Base-by-base conservation (phyloP, 2,888 invertebrate species). In the Eupithecia inturbata region DNA sequence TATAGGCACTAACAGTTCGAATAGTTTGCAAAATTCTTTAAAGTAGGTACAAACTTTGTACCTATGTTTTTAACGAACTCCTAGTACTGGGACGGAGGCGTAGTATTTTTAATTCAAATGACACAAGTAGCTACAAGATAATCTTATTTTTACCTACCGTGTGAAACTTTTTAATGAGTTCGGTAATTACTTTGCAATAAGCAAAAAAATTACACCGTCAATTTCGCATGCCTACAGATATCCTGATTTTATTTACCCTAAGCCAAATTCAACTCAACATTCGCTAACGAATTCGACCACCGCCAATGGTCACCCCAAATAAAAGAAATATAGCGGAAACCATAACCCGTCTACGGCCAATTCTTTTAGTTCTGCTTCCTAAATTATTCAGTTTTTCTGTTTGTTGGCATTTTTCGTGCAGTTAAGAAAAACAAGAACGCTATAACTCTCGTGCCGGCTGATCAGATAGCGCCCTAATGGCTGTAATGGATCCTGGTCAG, bases 401-500 rank as follows among this genome's bases (percentile, higher is more conserved):
- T 81, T 86, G 87, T 86, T 86, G 84, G 87, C 88, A 88, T 90
- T 92, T 92, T 92, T 89, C 83, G 87, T 89, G 88, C 89, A 91
- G 90, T 91, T 91, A 91, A 91, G 91, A 90, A 94, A 93, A 93
- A 93, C 92, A 93, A 93, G 89, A 89, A 90, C 87, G 87, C 91
- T 86, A 94, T 94, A 93, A 94, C 91, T 94, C 94, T 94, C 86
- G 88, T 89, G 88, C 89, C 91, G 94, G 91, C 90, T 92, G 91
- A 94, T 94, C 94, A 92, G 94, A 94, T 94, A 94, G 85, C 86
- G 82, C 82, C 87, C 90, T 94, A 94, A 94, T 93, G 94, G 94
- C 91, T 89, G 91, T 94, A 94, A 94, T 94, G 93, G 92, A 92
- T 94, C 94, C 94, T 94, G 94, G 93, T 93, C 94, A 94, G 93